A percentile compares a stretch with the other conserved stretches of the same genome.
These are phyloP conservation scores for Grus americana DNA, from an alignment of 2,113 vertebrate species.

Conservation along the genomic window DNA sequence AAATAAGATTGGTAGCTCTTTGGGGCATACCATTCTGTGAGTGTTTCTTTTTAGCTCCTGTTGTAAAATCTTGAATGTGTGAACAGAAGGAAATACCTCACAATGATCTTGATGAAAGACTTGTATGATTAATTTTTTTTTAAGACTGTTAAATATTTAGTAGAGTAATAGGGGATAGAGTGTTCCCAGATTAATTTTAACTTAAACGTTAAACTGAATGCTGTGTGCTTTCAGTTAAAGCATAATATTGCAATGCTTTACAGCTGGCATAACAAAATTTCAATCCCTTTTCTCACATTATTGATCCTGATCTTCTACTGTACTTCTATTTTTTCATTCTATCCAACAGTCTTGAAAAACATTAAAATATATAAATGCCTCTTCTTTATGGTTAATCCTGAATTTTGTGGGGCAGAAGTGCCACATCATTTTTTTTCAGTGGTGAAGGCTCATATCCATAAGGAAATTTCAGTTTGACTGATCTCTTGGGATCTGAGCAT, in stretches of 20 bases:
- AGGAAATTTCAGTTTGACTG: not conserved
- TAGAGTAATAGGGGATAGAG: not conserved
- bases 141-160: not conserved
- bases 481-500: not conserved
- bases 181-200: not conserved
- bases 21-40: accelerated
- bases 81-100: not conserved
- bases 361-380: not conserved
- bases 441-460: not conserved
- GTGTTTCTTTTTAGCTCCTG: not conserved
- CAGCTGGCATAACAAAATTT: not conserved
- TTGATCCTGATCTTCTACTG: not conserved
- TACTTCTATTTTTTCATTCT: not conserved
- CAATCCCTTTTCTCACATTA: not conserved
- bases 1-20: not conserved
- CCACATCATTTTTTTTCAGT: not conserved
- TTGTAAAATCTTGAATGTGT: not conserved
- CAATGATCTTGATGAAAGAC: not conserved
- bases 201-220: not conserved
- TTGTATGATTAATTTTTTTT: not conserved
- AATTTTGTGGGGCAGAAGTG: not conserved
- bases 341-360: not conserved
- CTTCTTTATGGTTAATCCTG: not conserved
- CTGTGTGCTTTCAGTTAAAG: not conserved
- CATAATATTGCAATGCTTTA: not conserved